Evolutionary conservation across 2,797 vertebrate genomes (phyloP), one percentile per base, ranked within the genome.

Genomic region (Aselliscus stoliczkanus): DNA sequence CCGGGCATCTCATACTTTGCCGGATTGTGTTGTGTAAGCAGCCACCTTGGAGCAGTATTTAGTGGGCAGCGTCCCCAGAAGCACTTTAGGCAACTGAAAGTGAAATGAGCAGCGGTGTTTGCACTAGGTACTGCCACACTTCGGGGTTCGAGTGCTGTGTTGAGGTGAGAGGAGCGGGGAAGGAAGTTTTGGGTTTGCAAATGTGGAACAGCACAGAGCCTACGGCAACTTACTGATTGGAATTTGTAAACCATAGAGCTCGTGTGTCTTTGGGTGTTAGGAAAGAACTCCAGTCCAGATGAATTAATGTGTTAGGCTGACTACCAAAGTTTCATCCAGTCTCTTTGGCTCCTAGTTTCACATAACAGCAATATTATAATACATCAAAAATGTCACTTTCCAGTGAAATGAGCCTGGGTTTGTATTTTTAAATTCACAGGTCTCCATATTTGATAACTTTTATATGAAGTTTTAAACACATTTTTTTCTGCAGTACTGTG

Each of bases 381-480:
- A 93, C 96, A 97, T 98, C 91, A 97, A 76, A 97, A 98, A 96
- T 88, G 96, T 98, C 77, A 96, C 85, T 88, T 98, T 98, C 97
- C 97, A 96, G 97, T 97, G 2, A 4, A 98, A 95, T 97, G 97
- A 97, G 97, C 94, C 12, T 97, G 97, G 96, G 96, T 97, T 97
- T 97, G 97, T 98, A 98, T 98, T 98, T 98, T 98, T 98, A 98
- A 98, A 97, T 95, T 87, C 90, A 93, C 69, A n/a, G 95, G 60
- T 98, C 97, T 98, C 98, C 97, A 96, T 97, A 96, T 98, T 97
- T 97, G 97, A 98, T 98, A 98, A 98, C 97, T 98, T 99, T 98
- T 98, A 98, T 98, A 96, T 96, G 97, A 98, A 97, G 94, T 97
- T 96, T 97, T 96, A 98, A 98, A 98, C 87, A 96, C 52, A 47